A percentile compares a stretch with the other conserved stretches of the same genome.
These are phyloP conservation scores for Drosophila triauraria DNA, from an alignment of 1,140 invertebrate genomes.

Conservation along the genomic window DNA sequence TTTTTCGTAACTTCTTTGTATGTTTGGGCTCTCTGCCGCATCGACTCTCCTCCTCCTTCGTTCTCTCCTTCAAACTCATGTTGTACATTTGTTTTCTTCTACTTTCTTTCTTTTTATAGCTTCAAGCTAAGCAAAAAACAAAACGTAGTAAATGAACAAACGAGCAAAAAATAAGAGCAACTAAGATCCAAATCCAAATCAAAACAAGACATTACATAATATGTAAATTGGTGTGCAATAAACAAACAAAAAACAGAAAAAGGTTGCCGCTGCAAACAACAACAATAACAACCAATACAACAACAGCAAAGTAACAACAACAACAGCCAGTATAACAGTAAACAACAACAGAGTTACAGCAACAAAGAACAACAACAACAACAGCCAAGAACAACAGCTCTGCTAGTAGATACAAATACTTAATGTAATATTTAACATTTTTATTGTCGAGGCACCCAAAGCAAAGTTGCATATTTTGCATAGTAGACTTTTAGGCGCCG, in stretches of 20 bases:
- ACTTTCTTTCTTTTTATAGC: constrained; percentile 74
- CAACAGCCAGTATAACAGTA: constrained; percentile 39
- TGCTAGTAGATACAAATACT: constrained; percentile 64
- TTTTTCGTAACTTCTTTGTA: constrained; percentile 18
- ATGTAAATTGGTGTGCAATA: constrained; percentile 73
- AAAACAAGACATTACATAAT: constrained; percentile 58
- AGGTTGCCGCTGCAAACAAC: constrained; percentile 37
- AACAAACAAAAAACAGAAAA: constrained; percentile 32
- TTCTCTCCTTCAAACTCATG: constrained; percentile 63
- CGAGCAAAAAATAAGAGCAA: constrained; percentile 36
- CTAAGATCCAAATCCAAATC: constrained; percentile 36
- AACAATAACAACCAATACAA: constrained; percentile 44
- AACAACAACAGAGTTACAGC: constrained; percentile 44
- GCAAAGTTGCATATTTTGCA: constrained; percentile 67
- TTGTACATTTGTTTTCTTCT: constrained; percentile 81
- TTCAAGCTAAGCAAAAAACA: constrained; percentile 70
- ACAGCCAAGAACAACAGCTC: constrained; percentile 43
- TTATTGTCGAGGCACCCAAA: constrained; percentile 66
- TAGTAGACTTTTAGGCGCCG: constrained; percentile 75
- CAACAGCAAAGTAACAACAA: constrained; percentile 38
- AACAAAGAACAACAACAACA: constrained; percentile 42
- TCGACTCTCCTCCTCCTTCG: constrained; percentile 17
- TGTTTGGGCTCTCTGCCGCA: constrained; percentile 22
- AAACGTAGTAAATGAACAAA: constrained; percentile 61
- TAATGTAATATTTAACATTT: constrained; percentile 49